phyloP scores from a whole-genome alignment of 2,113 vertebrate genomes.

The Aphelocoma coerulescens region DNA sequence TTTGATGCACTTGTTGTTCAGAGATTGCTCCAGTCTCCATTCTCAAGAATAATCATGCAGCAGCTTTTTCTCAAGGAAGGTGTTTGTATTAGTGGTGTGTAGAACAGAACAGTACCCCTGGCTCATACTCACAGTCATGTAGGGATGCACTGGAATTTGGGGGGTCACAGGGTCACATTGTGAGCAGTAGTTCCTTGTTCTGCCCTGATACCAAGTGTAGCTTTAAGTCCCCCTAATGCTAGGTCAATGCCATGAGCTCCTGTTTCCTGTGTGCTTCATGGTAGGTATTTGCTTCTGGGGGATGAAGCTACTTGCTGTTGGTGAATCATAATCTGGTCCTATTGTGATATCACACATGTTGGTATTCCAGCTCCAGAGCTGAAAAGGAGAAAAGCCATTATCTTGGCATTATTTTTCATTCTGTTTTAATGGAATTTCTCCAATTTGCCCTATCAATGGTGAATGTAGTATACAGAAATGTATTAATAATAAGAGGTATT shows the following conservation, averaged over 20 bases:
- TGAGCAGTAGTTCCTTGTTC: neutral
- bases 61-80: neutral
- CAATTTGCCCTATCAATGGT: neutral
- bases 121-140: neutral
- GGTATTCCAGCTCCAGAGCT: neutral
- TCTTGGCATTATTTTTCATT: neutral
- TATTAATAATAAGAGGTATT: neutral
- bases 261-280: neutral
- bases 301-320: neutral
- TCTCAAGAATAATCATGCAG: neutral
- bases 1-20: neutral
- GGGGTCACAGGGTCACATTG: neutral
- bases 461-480: neutral
- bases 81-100: neutral
- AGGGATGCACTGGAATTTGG: neutral
- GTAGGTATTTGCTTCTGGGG: neutral
- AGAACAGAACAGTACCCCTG: neutral
- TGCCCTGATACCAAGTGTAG: neutral
- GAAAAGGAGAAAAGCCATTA: neutral
- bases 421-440: neutral
- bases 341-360: neutral
- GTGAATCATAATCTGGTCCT: neutral
- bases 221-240: neutral
- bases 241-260: neutral
- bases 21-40: neutral